phyloP scores from a whole-genome alignment of 2,797 vertebrate genomes.

The Varecia variegata region DNA sequence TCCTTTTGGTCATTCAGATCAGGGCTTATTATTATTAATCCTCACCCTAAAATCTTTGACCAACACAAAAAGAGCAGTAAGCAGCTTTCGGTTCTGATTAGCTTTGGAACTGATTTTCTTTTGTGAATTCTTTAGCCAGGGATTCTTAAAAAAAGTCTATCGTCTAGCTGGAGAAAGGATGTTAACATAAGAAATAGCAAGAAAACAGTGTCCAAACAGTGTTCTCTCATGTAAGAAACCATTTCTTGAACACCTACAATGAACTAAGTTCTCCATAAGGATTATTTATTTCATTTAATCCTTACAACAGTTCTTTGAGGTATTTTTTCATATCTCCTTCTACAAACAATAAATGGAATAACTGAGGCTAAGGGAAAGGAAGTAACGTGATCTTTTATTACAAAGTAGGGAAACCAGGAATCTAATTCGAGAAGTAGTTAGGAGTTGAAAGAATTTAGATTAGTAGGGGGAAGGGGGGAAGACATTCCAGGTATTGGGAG shows the following conservation, averaged over 20 bases:
- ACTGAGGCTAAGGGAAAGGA: not conserved
- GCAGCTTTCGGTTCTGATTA: slow-evolving; percentile 1
- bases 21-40: not conserved
- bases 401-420: not conserved
- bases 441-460: not conserved
- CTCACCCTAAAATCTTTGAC: not conserved
- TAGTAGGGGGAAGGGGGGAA: not conserved
- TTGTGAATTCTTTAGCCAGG: not conserved
- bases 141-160: not conserved
- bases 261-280: not conserved
- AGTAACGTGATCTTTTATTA: not conserved
- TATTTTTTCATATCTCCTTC: not conserved
- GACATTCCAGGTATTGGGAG: not conserved
- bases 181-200: not conserved
- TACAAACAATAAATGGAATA: not conserved
- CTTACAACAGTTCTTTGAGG: not conserved
- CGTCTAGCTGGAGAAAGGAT: not conserved
- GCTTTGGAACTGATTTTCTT: not conserved
- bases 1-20: not conserved
- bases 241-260: not conserved
- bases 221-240: not conserved
- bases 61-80: not conserved
- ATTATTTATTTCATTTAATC: slow-evolving; percentile 9
- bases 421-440: not conserved
- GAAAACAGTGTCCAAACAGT: not conserved